Percentiles rank a stretch among this genome's conserved stretches.
Conservation (phyloP, 2,888 invertebrate genomes). For the Pemphredon lugubris region DNA sequence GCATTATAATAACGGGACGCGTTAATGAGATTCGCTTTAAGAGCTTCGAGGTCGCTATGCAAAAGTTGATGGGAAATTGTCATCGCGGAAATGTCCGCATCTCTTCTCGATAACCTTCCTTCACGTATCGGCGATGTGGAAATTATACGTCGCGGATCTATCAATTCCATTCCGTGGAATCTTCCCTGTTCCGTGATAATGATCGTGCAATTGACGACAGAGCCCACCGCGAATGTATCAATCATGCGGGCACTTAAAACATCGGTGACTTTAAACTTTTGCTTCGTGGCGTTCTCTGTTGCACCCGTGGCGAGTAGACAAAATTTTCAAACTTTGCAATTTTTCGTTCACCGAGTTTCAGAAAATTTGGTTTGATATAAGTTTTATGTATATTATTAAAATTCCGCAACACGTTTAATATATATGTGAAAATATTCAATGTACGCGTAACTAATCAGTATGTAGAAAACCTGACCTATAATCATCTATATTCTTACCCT, state of each 20-base stretch:
- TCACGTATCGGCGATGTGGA: constrained; percentile 45
- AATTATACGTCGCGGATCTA: constrained; percentile 51
- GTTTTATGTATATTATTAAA: too few species aligned
- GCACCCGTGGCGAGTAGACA: neutral
- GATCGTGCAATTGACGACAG: constrained; percentile 20
- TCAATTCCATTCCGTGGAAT: constrained; percentile 37
- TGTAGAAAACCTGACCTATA: too few species aligned
- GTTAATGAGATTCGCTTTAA: too few species aligned
- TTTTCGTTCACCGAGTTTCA: too few species aligned
- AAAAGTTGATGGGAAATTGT: constrained; percentile 14
- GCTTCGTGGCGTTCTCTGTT: neutral
- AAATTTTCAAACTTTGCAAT: too few species aligned
- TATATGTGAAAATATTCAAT: too few species aligned
- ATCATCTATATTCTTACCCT: too few species aligned
- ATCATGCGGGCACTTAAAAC: constrained; percentile 16
- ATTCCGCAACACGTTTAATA: too few species aligned
- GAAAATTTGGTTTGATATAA: too few species aligned
- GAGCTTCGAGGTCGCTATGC: neutral
- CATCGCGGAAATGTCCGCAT: constrained; percentile 5
- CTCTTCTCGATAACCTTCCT: constrained; percentile 45
- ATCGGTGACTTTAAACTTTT: neutral
- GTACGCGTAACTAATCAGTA: too few species aligned
- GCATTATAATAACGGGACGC: too few species aligned
- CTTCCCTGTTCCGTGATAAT: constrained; percentile 42
- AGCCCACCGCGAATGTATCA: neutral